Percentiles rank a stretch among this genome's conserved stretches.
Evolutionary conservation across 2,797 vertebrate genomes (phyloP).

Genomic region (Falco peregrinus): DNA sequence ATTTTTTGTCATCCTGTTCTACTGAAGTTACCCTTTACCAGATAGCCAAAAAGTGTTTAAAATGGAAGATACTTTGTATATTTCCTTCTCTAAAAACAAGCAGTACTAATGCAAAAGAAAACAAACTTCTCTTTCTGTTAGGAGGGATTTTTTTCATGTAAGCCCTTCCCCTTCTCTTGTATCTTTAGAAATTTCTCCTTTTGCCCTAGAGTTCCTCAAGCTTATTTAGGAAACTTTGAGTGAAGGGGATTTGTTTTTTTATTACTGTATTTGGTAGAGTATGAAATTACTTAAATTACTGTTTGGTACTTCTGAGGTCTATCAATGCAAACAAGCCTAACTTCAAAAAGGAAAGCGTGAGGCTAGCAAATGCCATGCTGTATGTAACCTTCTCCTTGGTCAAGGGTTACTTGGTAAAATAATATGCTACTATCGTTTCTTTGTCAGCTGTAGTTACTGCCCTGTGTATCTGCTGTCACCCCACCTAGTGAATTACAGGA

Average conservation of each 20-base stretch:
- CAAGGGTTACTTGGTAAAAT: neutral
- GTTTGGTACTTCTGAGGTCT: neutral
- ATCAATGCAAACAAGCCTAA: neutral
- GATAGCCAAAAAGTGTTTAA: neutral
- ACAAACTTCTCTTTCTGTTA: neutral
- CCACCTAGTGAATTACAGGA: neutral
- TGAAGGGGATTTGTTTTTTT: neutral
- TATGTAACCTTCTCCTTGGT: neutral
- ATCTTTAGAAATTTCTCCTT: neutral
- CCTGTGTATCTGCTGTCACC: neutral
- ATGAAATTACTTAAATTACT: neutral
- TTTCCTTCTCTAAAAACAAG: neutral
- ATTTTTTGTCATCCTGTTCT: neutral
- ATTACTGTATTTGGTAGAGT: neutral
- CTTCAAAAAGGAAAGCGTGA: neutral
- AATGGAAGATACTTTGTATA: rapidly evolving
- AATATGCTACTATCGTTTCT: neutral
- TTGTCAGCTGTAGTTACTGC: neutral
- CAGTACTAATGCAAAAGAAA: neutral
- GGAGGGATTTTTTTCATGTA: neutral
- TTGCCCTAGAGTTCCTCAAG: neutral
- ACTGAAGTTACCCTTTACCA: neutral
- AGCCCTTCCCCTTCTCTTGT: neutral
- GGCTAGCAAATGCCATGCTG: neutral
- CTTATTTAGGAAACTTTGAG: neutral